These are phyloP conservation scores for Zoanthus gigantus DNA, from an alignment of 92 coral and sea anemone genomes.

Conservation along the genomic window DNA sequence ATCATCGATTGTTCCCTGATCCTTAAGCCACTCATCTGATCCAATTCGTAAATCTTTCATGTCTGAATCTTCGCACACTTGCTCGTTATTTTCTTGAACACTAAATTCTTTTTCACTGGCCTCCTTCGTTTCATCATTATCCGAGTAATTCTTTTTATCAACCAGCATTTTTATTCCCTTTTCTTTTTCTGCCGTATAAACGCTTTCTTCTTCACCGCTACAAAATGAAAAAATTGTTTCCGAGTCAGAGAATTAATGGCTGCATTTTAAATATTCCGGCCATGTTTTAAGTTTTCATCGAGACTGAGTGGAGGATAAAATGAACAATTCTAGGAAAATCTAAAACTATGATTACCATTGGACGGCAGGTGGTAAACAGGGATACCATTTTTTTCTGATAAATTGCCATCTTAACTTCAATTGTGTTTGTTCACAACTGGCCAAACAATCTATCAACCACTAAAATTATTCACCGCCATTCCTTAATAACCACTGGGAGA, in stretches of 20 bases:
- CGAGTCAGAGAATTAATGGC: not conserved
- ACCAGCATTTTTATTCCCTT: constrained; percentile 17
- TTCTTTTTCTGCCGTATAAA: not conserved
- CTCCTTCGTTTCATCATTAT: not conserved
- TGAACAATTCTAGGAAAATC: no score
- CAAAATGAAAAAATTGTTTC: no score
- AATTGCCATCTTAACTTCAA: no score
- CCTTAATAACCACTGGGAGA: no score
- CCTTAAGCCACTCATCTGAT: constrained; percentile 39
- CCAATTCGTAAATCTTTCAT: constrained; percentile 33
- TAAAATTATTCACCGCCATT: no score
- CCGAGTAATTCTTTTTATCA: constrained; percentile 8
- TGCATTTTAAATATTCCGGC: not conserved
- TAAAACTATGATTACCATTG: no score
- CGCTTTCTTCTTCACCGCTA: not conserved
- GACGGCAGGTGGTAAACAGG: no score
- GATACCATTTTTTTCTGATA: no score
- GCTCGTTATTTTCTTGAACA: constrained; percentile 34
- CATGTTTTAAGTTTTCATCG: not conserved
- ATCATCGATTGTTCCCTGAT: not conserved
- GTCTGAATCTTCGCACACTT: constrained; percentile 28
- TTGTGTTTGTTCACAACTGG: no score
- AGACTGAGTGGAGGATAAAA: no score
- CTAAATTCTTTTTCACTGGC: not conserved
- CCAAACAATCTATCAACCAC: no score